Conservation (phyloP, 2,888 invertebrate species). For the Corythucha ciliata region DNA sequence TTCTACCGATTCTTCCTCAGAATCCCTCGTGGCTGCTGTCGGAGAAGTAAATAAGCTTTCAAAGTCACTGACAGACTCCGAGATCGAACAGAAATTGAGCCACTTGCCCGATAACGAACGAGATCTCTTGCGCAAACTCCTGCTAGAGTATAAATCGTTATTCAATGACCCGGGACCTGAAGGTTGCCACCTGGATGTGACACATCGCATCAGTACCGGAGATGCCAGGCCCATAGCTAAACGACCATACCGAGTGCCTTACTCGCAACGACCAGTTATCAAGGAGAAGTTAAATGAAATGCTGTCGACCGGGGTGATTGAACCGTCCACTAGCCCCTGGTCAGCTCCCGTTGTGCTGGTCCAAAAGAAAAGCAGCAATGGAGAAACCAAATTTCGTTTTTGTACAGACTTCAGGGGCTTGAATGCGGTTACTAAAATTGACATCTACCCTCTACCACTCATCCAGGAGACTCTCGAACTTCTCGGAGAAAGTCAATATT, state of each 20-base stretch:
- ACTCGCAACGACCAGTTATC: conserved; percentile 19
- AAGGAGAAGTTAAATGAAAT: conserved; percentile 33
- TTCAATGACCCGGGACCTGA: too few species aligned
- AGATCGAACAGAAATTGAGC: too few species aligned
- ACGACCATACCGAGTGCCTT: conserved; percentile 27
- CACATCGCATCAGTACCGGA: conserved; percentile 1
- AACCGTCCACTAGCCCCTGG: conserved; percentile 37
- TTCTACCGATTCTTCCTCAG: too few species aligned
- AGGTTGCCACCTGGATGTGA: background rate
- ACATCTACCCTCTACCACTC: conserved; percentile 31
- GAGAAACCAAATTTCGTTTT: conserved; percentile 32
- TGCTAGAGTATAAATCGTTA: too few species aligned
- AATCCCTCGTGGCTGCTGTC: too few species aligned
- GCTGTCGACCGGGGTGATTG: conserved; percentile 32
- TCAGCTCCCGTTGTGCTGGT: conserved; percentile 39
- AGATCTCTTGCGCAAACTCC: too few species aligned
- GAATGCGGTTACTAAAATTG: conserved; percentile 31
- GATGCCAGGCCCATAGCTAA: conserved; percentile 12
- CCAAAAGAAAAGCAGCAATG: conserved; percentile 35
- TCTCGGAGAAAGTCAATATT: conserved; percentile 33
- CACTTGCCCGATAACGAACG: too few species aligned
- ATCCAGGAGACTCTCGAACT: too few species aligned
- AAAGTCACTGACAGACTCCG: too few species aligned
- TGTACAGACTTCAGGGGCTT: conserved; percentile 33
- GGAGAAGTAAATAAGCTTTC: too few species aligned